These are phyloP conservation scores for Amazona guildingii DNA, from an alignment of 2,113 vertebrate species.

Conservation along the genomic window DNA sequence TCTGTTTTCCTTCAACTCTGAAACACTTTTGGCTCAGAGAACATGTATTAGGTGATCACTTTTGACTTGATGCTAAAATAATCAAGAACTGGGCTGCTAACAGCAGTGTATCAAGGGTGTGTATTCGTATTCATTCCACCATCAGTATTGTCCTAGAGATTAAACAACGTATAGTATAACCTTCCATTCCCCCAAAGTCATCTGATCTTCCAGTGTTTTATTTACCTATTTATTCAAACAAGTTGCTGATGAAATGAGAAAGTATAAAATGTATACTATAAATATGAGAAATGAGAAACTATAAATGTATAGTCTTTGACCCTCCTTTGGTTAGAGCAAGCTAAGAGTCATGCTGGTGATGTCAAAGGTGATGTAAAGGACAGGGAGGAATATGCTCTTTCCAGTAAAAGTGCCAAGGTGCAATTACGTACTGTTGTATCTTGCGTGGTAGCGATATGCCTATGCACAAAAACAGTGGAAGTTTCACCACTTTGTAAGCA, in stretches of 20 bases:
- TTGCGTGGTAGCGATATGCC: neutral
- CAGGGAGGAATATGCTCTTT: neutral
- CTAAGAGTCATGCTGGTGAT: neutral
- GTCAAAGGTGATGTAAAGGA: neutral
- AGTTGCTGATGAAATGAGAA: neutral
- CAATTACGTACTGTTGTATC: neutral
- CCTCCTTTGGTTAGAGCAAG: neutral
- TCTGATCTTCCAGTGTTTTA: neutral
- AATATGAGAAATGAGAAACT: neutral
- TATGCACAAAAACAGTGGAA: neutral
- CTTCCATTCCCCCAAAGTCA: neutral
- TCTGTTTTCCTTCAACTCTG: neutral
- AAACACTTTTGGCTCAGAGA: neutral
- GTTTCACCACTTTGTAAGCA: neutral
- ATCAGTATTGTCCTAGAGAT: neutral
- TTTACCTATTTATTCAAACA: neutral
- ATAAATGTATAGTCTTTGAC: neutral
- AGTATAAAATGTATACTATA: neutral
- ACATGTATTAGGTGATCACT: neutral
- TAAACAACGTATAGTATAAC: neutral
- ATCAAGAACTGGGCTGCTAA: neutral
- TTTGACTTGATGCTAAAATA: neutral
- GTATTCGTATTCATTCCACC: neutral
- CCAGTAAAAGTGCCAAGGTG: neutral
- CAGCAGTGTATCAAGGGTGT: neutral